These are phyloP conservation scores for Andrena haemorrhoa DNA, from an alignment of 2,888 invertebrate species.

Conservation along the genomic window DNA sequence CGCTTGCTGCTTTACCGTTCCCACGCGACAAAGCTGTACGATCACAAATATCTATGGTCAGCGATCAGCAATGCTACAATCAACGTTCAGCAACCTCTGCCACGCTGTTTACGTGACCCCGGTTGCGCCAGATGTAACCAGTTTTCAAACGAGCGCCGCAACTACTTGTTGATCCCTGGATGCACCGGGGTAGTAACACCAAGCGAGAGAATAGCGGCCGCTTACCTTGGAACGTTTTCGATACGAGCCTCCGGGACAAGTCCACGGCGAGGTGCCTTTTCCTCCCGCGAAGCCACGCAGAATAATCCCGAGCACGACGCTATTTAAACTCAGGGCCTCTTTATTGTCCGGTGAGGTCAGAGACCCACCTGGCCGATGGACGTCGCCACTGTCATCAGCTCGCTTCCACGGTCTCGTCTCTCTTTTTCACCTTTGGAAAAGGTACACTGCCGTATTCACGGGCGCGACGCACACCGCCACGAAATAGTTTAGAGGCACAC, in stretches of 20 bases:
- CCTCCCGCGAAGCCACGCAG: background rate
- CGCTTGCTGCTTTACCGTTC: background rate
- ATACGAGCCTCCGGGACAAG: slow-evolving; percentile 1
- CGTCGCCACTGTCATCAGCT: slow-evolving; percentile 65
- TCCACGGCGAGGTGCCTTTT: background rate
- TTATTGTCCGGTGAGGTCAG: slow-evolving; percentile 64
- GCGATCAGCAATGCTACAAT: too few species aligned
- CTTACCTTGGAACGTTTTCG: slow-evolving; percentile 33
- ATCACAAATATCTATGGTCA: background rate
- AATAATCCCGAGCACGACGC: slow-evolving; percentile 24
- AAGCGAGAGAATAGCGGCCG: background rate
- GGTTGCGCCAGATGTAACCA: background rate
- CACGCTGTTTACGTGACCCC: background rate
- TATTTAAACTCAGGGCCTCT: slow-evolving; percentile 31
- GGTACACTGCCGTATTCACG: slow-evolving; percentile 18
- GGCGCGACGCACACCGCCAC: slow-evolving; percentile 17
- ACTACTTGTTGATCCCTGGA: slow-evolving; percentile 54
- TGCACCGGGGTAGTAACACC: background rate
- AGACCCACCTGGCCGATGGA: slow-evolving; percentile 72
- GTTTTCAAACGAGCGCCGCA: slow-evolving; percentile 2
- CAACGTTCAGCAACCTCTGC: background rate
- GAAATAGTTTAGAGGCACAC: slow-evolving; percentile 23
- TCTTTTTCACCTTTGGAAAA: slow-evolving; percentile 43
- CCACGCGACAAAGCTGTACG: background rate
- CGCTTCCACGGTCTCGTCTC: slow-evolving; percentile 36